Conservation (phyloP, 2,113 vertebrate genomes). For the Plectropomus leopardus region DNA sequence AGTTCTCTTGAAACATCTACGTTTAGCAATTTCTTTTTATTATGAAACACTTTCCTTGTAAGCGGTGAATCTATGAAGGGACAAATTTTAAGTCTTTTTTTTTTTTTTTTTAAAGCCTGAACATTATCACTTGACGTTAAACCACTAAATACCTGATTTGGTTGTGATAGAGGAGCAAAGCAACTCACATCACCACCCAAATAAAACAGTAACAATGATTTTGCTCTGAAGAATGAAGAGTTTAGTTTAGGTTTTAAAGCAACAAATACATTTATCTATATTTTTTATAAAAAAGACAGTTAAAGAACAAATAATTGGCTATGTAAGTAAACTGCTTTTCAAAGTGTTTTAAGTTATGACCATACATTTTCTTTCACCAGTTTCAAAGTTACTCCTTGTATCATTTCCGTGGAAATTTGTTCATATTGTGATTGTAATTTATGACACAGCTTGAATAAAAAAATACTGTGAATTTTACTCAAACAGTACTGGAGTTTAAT, state of each 20-base stretch:
- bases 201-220: not conserved
- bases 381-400: not conserved
- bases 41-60: too few species aligned
- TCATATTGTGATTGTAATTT: not conserved
- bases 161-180: not conserved
- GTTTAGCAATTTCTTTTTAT: too few species aligned
- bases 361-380: not conserved
- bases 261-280: too few species aligned
- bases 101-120: not conserved
- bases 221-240: not conserved
- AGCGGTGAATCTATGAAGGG: not conserved
- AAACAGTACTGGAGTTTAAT: not conserved
- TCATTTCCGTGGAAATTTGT: not conserved
- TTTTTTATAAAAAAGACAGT: too few species aligned
- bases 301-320: too few species aligned
- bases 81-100: not conserved
- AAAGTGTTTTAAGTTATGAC: not conserved
- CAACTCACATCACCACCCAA: too few species aligned
- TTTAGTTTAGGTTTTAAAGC: not conserved
- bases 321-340: not conserved
- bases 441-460: not conserved
- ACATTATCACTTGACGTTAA: not conserved
- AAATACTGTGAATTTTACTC: not conserved
- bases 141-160: not conserved
- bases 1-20: too few species aligned